Evolutionary conservation across 2,113 vertebrate species (phyloP).

Genomic region (Brienomyrus brachyistius): DNA sequence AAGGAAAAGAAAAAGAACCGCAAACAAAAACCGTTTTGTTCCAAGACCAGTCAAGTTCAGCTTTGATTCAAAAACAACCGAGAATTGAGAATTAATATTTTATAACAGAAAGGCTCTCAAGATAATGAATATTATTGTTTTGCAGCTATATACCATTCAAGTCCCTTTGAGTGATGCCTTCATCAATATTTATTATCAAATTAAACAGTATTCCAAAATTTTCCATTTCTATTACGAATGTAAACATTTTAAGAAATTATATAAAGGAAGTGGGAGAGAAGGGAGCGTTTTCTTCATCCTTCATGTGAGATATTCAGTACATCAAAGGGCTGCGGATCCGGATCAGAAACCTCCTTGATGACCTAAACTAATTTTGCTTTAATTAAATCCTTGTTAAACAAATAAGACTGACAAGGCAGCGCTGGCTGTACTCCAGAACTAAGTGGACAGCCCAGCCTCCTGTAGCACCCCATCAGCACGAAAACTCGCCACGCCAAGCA

Average conservation of each 20-base stretch:
- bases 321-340: not conserved
- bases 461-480: not conserved
- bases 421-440: not conserved
- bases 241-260: slow-evolving; percentile 9
- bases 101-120: not conserved
- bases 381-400: not conserved
- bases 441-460: slow-evolving; percentile 22
- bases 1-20: not conserved
- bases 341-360: not conserved
- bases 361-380: slow-evolving; percentile 9
- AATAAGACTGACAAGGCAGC: not conserved
- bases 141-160: not conserved
- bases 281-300: not conserved
- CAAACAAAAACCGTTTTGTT: not conserved
- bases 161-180: not conserved
- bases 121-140: not conserved
- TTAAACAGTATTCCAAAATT: slow-evolving; percentile 1
- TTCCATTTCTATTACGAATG: not conserved
- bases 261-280: not conserved
- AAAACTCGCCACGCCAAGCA: not conserved
- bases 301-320: not conserved
- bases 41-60: not conserved
- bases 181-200: slow-evolving; percentile 2
- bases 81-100: slow-evolving; percentile 12
- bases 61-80: not conserved